Evolutionary conservation across 2,113 vertebrate species (phyloP).

Genomic region (Aepyceros melampus): DNA sequence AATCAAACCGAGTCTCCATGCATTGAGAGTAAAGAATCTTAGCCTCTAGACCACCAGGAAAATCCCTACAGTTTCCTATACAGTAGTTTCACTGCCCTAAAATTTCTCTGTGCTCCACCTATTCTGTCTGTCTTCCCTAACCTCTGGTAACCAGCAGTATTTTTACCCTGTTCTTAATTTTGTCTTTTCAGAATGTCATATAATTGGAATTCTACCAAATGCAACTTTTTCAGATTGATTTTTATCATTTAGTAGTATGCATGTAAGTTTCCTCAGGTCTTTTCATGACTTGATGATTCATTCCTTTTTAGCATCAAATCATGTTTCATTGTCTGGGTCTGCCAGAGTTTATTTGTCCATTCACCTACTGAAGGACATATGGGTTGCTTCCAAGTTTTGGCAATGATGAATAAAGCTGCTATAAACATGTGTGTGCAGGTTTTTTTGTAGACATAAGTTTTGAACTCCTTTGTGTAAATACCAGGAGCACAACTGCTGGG

Average conservation of each 20-base stretch:
- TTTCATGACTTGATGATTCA: not conserved
- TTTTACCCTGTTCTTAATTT: not conserved
- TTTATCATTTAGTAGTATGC: not conserved
- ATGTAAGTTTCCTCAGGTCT: not conserved
- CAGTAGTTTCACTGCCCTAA: not conserved
- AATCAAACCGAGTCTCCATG: not conserved
- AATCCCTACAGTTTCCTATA: not conserved
- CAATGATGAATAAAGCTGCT: not conserved
- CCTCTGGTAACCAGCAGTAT: not conserved
- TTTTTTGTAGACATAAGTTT: not conserved
- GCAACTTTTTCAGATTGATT: not conserved
- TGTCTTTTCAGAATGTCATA: not conserved
- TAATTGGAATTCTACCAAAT: not conserved
- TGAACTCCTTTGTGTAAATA: not conserved
- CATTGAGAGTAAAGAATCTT: not conserved
- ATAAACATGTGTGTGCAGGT: not conserved
- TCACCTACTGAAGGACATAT: not conserved
- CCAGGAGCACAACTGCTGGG: not conserved
- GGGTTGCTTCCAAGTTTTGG: not conserved
- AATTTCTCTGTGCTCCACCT: not conserved
- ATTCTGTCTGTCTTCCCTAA: not conserved
- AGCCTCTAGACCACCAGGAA: not conserved
- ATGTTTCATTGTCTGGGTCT: not conserved
- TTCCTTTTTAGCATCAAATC: not conserved
- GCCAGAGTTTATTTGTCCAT: not conserved